A percentile compares a stretch with the other conserved stretches of the same genome.
phyloP scores from a whole-genome alignment of 2,888 invertebrate genomes.

The Autographa gamma region DNA sequence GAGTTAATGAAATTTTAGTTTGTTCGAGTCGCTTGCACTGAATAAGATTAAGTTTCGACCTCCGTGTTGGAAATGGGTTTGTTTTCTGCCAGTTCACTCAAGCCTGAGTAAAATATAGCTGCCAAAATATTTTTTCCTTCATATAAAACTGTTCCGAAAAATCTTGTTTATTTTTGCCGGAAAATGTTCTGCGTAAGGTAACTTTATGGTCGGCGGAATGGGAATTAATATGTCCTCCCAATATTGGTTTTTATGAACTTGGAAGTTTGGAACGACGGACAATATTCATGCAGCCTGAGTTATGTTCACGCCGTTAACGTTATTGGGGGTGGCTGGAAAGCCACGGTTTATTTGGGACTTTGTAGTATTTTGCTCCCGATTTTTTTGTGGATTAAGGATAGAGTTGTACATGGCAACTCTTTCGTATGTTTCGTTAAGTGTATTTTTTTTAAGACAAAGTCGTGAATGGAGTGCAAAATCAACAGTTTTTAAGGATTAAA shows the following conservation, averaged over 20 bases:
- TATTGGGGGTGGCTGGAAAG: not conserved
- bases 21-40: conserved; percentile 42
- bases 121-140: no score
- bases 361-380: not conserved
- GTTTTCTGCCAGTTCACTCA: conserved; percentile 10
- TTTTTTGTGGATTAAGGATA: not conserved
- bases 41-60: conserved; percentile 54
- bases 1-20: conserved; percentile 68
- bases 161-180: not conserved
- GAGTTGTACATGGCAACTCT: no score
- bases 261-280: not conserved
- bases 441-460: no score
- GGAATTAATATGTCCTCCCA: conserved; percentile 1
- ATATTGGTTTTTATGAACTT: conserved; percentile 5
- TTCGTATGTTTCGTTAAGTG: no score
- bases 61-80: conserved; percentile 26
- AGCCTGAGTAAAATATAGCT: conserved; percentile 6
- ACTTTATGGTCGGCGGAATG: not conserved
- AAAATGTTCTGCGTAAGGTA: not conserved
- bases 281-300: not conserved
- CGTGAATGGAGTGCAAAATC: no score
- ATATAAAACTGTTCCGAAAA: not conserved
- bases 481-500: no score
- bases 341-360: not conserved
- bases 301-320: not conserved